A percentile compares a stretch with the other conserved stretches of the same genome.
Conservation (phyloP, 1,140 invertebrate species). For the Brachionus paranguensis region DNA sequence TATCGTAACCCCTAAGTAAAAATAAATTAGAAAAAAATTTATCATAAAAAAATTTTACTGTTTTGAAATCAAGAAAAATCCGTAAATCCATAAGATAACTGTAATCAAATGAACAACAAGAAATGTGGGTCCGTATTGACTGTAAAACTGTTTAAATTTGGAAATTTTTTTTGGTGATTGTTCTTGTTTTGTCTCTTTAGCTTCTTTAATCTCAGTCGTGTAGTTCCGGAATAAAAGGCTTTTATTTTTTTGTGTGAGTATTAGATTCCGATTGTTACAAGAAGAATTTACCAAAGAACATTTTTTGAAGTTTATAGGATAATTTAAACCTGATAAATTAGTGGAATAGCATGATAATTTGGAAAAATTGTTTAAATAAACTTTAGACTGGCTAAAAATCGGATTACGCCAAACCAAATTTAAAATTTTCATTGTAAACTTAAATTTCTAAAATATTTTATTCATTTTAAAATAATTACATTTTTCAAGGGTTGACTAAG, state of each 20-base stretch:
- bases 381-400: background rate
- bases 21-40: background rate
- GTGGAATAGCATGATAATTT: background rate
- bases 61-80: slow-evolving; percentile 30
- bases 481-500: background rate
- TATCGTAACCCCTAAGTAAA: slow-evolving; percentile 21
- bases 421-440: background rate
- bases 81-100: slow-evolving; percentile 33
- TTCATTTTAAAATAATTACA: background rate
- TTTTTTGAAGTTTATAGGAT: background rate
- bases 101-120: slow-evolving; percentile 32
- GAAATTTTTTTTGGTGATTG: slow-evolving; percentile 14
- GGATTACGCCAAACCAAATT: background rate
- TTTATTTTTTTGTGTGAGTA: background rate
- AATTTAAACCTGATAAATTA: background rate
- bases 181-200: background rate
- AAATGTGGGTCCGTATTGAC: slow-evolving; percentile 24
- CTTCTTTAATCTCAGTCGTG: background rate
- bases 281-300: background rate
- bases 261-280: background rate
- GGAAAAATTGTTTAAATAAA: background rate
- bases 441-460: background rate
- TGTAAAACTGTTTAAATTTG: slow-evolving; percentile 33
- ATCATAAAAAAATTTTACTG: background rate
- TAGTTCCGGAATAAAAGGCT: background rate